These are phyloP conservation scores for Asarcornis scutulata DNA, from an alignment of 2,113 vertebrate species.

Conservation along the genomic window DNA sequence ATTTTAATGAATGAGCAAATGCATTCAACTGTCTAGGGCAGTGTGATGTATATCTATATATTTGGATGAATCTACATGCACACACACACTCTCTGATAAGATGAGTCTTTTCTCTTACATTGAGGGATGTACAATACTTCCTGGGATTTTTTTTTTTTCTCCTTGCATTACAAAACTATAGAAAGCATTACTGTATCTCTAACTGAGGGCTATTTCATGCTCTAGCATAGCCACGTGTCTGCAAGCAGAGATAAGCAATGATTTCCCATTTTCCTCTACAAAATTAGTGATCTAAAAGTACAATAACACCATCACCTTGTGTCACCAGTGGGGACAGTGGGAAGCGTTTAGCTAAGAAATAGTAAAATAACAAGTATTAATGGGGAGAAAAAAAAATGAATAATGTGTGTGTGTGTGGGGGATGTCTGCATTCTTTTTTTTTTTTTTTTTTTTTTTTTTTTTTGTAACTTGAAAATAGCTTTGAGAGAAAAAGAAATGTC, in stretches of 20 bases:
- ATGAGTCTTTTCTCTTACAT: conserved; percentile 17
- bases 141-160: not conserved
- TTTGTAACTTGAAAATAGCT: conserved; percentile 38
- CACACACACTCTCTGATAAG: not conserved
- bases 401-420: not conserved
- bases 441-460: not conserved
- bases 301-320: conserved; percentile 68
- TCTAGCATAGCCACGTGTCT: conserved; percentile 70
- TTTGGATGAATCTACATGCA: conserved; percentile 16
- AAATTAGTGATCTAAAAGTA: conserved; percentile 76
- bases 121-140: conserved; percentile 17
- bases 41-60: not conserved
- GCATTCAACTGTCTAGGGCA: conserved; percentile 14
- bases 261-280: conserved; percentile 69
- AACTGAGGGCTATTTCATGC: conserved; percentile 66
- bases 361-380: conserved; percentile 16
- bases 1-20: conserved; percentile 41
- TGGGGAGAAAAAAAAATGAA: not conserved
- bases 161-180: conserved; percentile 45
- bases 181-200: conserved; percentile 65
- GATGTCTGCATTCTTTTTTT: not conserved
- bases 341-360: conserved; percentile 3
- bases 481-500: conserved; percentile 28
- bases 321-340: not conserved
- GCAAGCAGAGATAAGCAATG: conserved; percentile 76